Evolutionary conservation across 2,113 vertebrate genomes (phyloP).

Genomic region (Aphyosemion australe): DNA sequence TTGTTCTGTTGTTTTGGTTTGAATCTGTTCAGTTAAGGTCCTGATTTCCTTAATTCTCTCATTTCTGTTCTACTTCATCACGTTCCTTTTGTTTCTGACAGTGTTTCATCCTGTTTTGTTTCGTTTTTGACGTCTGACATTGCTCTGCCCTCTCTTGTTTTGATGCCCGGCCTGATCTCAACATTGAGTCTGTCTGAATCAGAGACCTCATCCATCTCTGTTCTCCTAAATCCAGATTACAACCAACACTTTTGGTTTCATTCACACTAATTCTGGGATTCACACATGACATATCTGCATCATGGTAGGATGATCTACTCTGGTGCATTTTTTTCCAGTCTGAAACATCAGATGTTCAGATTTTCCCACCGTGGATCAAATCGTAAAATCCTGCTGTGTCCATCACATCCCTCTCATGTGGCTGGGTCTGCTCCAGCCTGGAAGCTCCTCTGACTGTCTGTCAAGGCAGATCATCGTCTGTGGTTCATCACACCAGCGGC

Average conservation of each 20-base stretch:
- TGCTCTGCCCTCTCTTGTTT: slow-evolving; percentile 4
- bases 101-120: not conserved
- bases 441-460: slow-evolving; percentile 54
- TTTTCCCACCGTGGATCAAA: not conserved
- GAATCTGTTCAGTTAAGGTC: not conserved
- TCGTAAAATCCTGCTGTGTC: not conserved
- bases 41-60: not conserved
- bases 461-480: slow-evolving; percentile 58
- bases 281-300: not conserved
- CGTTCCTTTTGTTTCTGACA: not conserved
- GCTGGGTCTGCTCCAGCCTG: slow-evolving; percentile 35
- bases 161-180: slow-evolving; percentile 7
- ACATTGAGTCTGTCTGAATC: not conserved
- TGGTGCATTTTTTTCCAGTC: not conserved
- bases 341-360: not conserved
- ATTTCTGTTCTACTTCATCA: not conserved
- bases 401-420: slow-evolving; percentile 25
- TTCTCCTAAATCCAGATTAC: slow-evolving; percentile 1
- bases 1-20: not conserved
- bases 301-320: not conserved
- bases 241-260: not conserved
- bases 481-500: slow-evolving; percentile 55
- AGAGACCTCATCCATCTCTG: slow-evolving; percentile 11
- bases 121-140: not conserved
- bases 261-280: not conserved